Evolutionary conservation across 2,888 invertebrate species (phyloP), one percentile per base, ranked within the genome.

Genomic region (Drosophila sordidula): DNA sequence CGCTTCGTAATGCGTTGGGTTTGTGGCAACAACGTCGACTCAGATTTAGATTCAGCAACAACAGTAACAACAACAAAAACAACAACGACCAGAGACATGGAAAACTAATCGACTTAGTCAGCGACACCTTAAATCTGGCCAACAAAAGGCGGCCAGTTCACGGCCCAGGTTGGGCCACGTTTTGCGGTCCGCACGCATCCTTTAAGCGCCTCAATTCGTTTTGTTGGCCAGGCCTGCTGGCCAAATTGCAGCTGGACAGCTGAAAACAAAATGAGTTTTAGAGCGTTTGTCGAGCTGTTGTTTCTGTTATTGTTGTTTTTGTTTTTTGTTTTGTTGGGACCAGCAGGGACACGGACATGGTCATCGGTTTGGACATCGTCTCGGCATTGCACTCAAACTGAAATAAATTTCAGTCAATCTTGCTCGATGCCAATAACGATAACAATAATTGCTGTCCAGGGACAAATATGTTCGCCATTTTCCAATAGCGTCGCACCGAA

Each of bases 391-490:
- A 78, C 81, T 87, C 89, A 78, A 89, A 57, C 75, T 72, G 77
- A 86, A 85, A 86, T 89, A 86, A 86, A 86, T 89, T 86, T 82
- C 79, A 75, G 77, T 86, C 82, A 86, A 86, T 82, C 88, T 89
- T 81, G 76, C 54, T 70, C 82, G 85, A 86, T 89, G 85, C 85
- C 85, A 86, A 89, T 89, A 86, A 89, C 85, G 86, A 86, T 86
- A 86, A 89, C 86, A 86, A 86, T 86, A 86, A 86, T 86, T 86
- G 86, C 89, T 72, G 89, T 81, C 86, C 89, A 89, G 86, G 86
- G 86, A 86, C 88, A 89, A 89, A 85, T 89, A 85, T 85, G 85
- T 85, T 85, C 78, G 76, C 89, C 88, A 89, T 87, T 85, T 89
- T 85, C 82, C 85, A 89, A 85, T 87, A 85, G 89, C 89, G 85